Conservation (phyloP, 2,888 invertebrate genomes). For the Lasioglossum pauxillum region DNA sequence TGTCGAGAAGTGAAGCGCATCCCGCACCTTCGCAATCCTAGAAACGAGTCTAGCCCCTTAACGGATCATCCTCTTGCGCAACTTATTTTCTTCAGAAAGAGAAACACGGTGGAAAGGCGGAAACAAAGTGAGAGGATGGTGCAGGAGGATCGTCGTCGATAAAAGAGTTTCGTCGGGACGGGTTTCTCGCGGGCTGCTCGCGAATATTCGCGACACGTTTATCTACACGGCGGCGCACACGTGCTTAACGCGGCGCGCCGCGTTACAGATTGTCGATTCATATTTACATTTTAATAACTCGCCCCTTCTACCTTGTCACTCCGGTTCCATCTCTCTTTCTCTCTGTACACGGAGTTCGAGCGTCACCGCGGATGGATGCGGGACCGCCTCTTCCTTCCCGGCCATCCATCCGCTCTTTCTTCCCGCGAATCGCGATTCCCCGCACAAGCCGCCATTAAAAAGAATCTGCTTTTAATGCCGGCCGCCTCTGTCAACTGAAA, state of each 20-base stretch:
- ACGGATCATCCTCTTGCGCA: neutral
- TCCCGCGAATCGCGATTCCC: slow-evolving; percentile 35
- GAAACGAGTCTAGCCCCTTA: neutral
- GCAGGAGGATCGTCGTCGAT: slow-evolving; percentile 38
- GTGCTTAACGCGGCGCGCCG: slow-evolving; percentile 68
- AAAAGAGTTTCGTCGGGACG: slow-evolving; percentile 46
- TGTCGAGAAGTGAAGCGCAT: no score
- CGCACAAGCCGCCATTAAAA: slow-evolving; percentile 41
- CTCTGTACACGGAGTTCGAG: slow-evolving; percentile 27
- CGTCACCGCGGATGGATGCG: slow-evolving; percentile 21
- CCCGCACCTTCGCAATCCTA: no score
- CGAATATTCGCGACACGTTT: slow-evolving; percentile 67
- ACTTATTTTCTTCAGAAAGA: neutral
- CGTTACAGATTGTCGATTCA: slow-evolving; percentile 74
- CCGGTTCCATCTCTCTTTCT: slow-evolving; percentile 31
- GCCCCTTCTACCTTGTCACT: slow-evolving; percentile 67
- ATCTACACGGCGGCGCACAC: slow-evolving; percentile 59
- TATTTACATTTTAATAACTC: slow-evolving; percentile 79
- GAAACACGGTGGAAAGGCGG: no score
- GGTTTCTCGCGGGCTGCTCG: slow-evolving; percentile 45
- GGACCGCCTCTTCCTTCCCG: slow-evolving; percentile 26
- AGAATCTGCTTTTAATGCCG: slow-evolving; percentile 22
- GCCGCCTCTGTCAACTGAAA: slow-evolving; percentile 17
- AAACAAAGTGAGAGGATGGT: neutral
- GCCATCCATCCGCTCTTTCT: slow-evolving; percentile 22